Percentiles rank a stretch among this genome's conserved stretches.
Conservation (phyloP, 2,797 vertebrate genomes). For the Merluccius polli region DNA sequence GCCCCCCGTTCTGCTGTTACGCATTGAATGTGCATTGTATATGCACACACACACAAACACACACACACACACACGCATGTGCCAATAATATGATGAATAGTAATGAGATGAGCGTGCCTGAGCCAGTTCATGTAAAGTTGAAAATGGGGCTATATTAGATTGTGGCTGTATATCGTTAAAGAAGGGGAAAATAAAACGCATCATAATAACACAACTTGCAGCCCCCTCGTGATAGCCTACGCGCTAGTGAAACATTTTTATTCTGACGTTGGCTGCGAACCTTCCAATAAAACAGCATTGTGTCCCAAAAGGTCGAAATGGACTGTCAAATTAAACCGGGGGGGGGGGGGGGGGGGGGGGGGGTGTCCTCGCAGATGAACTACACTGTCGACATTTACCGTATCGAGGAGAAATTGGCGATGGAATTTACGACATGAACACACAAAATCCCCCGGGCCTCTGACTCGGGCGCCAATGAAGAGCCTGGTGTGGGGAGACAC, state of each 20-base stretch:
- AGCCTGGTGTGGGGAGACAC: too few relatives aligned
- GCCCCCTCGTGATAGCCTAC: too few relatives aligned
- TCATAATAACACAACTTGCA: background rate
- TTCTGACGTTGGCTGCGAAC: too few relatives aligned
- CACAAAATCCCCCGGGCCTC: too few relatives aligned
- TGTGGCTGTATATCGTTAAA: background rate
- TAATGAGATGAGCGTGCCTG: background rate
- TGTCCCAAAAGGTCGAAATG: background rate
- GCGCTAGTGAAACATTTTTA: too few relatives aligned
- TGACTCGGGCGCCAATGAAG: too few relatives aligned
- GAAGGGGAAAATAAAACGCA: background rate
- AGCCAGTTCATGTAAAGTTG: background rate
- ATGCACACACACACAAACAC: background rate
- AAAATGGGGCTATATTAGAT: background rate
- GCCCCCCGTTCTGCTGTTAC: too few relatives aligned
- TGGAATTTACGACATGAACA: background rate
- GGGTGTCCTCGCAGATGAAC: background rate
- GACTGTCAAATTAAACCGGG: background rate
- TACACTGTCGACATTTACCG: background rate
- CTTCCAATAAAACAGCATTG: too few relatives aligned
- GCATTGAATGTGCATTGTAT: too few relatives aligned
- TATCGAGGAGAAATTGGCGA: background rate
- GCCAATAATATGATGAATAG: background rate
- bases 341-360: too few relatives aligned
- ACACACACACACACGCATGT: background rate